A percentile compares a stretch with the other conserved stretches of the same genome.
Conservation (phyloP, 2,797 vertebrate species). For the Notolabrus celidotus region DNA sequence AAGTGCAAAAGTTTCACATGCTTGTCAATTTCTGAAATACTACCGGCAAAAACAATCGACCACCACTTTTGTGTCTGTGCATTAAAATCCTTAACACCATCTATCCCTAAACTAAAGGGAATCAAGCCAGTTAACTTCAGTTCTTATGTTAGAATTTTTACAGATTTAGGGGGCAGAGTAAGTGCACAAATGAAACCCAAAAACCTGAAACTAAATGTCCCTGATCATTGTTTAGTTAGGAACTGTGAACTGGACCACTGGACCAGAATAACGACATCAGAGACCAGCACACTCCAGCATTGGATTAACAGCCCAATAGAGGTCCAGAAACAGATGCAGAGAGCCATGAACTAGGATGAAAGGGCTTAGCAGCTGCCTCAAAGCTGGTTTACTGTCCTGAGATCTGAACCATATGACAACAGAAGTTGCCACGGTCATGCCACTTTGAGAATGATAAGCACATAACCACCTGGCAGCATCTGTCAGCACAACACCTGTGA, state of each 20-base stretch:
- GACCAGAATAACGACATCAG: conserved; percentile 9
- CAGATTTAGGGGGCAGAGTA: neutral
- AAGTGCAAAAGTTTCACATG: no score
- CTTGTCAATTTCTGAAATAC: no score
- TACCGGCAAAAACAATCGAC: no score
- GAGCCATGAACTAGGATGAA: conserved; percentile 45
- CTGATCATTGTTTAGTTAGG: neutral
- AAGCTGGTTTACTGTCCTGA: conserved; percentile 61
- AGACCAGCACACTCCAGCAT: neutral
- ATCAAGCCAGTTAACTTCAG: neutral
- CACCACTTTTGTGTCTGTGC: neutral
- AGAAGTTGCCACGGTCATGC: conserved; percentile 29
- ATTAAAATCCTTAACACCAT: neutral
- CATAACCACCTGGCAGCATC: conserved; percentile 49
- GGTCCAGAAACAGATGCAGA: conserved; percentile 13
- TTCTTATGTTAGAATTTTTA: neutral
- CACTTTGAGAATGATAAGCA: conserved; percentile 36
- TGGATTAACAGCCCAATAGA: conserved; percentile 12
- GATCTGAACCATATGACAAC: conserved; percentile 48
- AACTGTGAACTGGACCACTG: neutral
- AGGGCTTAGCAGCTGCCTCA: conserved; percentile 62
- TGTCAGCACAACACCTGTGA: conserved; percentile 49
- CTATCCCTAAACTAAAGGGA: neutral
- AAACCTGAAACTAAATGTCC: conserved; percentile 9
- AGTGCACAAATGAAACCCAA: neutral